Evolutionary conservation across 2,113 vertebrate genomes (phyloP).

Genomic region (Cnemophilus loriae): DNA sequence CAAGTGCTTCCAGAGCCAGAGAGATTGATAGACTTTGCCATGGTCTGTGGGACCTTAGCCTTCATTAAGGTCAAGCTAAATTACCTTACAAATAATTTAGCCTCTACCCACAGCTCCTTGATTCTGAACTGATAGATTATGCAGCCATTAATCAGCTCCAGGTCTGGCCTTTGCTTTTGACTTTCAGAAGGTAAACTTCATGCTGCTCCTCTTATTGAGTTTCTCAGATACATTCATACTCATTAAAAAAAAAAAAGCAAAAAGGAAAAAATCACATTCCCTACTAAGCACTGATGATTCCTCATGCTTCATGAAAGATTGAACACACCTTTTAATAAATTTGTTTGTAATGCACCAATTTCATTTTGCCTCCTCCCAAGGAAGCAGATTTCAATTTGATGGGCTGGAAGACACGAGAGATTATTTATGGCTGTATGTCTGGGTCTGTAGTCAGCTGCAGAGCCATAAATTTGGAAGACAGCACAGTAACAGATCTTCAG

Average conservation of each 20-base stretch:
- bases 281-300: background rate
- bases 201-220: background rate
- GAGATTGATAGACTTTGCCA: slow-evolving; percentile 30
- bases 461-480: slow-evolving; percentile 38
- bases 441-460: background rate
- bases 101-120: background rate
- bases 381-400: slow-evolving; percentile 36
- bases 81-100: slow-evolving; percentile 49
- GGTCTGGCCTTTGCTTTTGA: slow-evolving; percentile 26
- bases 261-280: background rate
- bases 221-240: background rate
- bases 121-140: slow-evolving; percentile 35
- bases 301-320: background rate
- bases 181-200: slow-evolving; percentile 18
- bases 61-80: slow-evolving; percentile 49
- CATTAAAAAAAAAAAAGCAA: background rate
- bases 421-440: background rate
- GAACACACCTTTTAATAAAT: slow-evolving; percentile 27
- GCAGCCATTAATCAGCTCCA: slow-evolving; percentile 35
- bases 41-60: background rate
- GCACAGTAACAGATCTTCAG: background rate
- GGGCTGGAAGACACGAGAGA: background rate
- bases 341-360: slow-evolving; percentile 31
- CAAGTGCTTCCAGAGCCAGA: background rate
- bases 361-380: slow-evolving; percentile 6